Evolutionary conservation across 2,113 vertebrate genomes (phyloP), one percentile per base, ranked within the genome.

Genomic region (Meleagris gallopavo): DNA sequence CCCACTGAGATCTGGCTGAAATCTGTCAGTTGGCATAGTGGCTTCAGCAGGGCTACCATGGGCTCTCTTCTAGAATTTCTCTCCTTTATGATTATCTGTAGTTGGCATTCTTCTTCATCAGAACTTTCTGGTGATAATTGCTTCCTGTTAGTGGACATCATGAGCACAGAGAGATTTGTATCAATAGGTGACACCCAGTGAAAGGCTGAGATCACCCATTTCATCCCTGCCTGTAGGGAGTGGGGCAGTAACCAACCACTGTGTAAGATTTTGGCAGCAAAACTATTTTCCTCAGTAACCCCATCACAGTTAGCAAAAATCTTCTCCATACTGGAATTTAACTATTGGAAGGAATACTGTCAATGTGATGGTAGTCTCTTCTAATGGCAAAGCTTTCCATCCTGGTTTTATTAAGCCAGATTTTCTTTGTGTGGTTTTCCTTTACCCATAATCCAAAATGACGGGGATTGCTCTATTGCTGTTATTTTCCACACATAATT

Each of bases 371-470:
- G 19, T 4, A 38, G 12, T 34, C 55, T 83, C 62, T 70, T 38
- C 38, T 52, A n/a, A 62, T 8, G 29, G 76, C 83, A 91, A 22
- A 80, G 22, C 69, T 83, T 96, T 88, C 69, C 50, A 34, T 83
- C 72, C 74, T 94, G 83, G 54, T 67, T 88, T 91, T 76, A 80
- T 93, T 88, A 77, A 77, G 89, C 50, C n/a, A 41, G 4, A 1
- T 45, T 94, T 90, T 80, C 45, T 91, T 90, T 80, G 75, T 29
- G 38, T 48, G 41, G 52, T 85, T 43, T 46, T 76, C 15, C 16
- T 54, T 85, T 82, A 83, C 79, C 58, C 7, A 3, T 50, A 64
- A 73, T 94, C 67, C 75, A 74, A 60, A 83, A 74, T 41, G 67
- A 77, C 72, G 41, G n/a, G 3, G 1, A 66, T 73, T 77, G 40